Evolutionary conservation across 2,113 vertebrate genomes (phyloP), one percentile per base, ranked within the genome.

Genomic region (Corythaixoides concolor): DNA sequence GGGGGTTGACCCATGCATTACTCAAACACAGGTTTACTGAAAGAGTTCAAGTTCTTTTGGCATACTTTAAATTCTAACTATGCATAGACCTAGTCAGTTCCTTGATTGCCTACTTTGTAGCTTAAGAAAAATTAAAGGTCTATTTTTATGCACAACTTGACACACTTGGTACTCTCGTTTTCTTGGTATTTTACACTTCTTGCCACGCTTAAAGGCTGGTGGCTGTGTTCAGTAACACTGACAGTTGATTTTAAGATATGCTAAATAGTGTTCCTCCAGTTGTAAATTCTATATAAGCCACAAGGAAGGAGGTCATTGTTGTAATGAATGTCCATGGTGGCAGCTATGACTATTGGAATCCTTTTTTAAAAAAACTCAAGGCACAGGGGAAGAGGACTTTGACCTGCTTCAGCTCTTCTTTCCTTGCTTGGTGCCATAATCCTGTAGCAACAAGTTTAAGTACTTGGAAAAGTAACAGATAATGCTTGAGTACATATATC

Each of bases 71-170:
- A 78, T 85, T 69, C 30, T 37, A 92, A 93, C 94, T 97, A 97
- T 97, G 95, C 92, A 97, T 64, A 92, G 67, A 87, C 33, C 69
- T 72, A 26, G 58, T 85, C 52, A 82, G 73, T 93, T 95, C 66
- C 32, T 79, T 66, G 50, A 85, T 76, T 95, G 67, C n/a, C 77
- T 90, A 69, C 66, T 89, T 94, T 53, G 85, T 94, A 93, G 60
- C 37, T 59, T 66, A 89, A 88, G 43, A 81, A 84, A 58, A 76
- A 79, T 43, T 26, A 60, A 92, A 92, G 69, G 60, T 93, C 89
- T 95, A 4, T 87, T 95, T 94, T 96, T 93, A 85, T 95, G 70
- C 59, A 74, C 41, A 91, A 59, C 41, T 92, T 62, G 77, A 82
- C 75, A 55, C 62, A 45, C 75, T 75, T 89, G 70, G 58, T 93